Evolutionary conservation across 2,888 invertebrate genomes (phyloP), one percentile per base, ranked within the genome.

Genomic region (Sisyra nigra): DNA sequence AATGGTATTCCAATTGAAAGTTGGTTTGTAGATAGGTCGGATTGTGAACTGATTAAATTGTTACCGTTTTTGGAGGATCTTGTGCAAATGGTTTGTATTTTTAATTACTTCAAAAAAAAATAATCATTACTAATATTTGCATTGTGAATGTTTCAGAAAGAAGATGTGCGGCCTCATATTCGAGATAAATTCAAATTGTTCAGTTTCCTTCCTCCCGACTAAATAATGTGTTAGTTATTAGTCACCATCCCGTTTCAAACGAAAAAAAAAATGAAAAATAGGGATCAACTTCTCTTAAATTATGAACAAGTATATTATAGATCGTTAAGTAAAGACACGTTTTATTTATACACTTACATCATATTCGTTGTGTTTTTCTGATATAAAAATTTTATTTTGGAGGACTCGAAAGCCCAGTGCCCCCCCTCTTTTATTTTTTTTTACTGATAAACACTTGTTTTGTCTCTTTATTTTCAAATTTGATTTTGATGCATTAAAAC

Each of bases 1-100:
- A 94, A 94, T 65, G 94, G 94, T 18, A 93, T 94, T 51, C 94
- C 94, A 0, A 94, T 96, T 51, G 92, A 92, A 68, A 91, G 91
- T 62, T 94, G 94, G 94, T 96, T 93, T 64, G 80, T 86, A 50
- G 92, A 93, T 66, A 76, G 81, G 56, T 76, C 74, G 41, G 94
- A 94, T 66, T 77, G 77, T 31, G 94, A 94, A 58, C 71, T 96
- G 42, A 76, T 92, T 54, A 92, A 93, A 58, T 66, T 94, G 51
- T 66, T 94, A 63, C 93, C 93, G 29, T 93, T 94, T 67, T 68
- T 96, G 51, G 89, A 93, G 61, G 75, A 80, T 55, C 70, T 92
- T 48, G 80, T 85, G 36, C 72, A 76, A 57, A 76, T 81, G 69
- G 88, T 85, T 65, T 66, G 71, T 63, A 41, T 34, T 9, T 44